phyloP scores from a whole-genome alignment of 2,113 vertebrate species.

The Pionites leucogaster region DNA sequence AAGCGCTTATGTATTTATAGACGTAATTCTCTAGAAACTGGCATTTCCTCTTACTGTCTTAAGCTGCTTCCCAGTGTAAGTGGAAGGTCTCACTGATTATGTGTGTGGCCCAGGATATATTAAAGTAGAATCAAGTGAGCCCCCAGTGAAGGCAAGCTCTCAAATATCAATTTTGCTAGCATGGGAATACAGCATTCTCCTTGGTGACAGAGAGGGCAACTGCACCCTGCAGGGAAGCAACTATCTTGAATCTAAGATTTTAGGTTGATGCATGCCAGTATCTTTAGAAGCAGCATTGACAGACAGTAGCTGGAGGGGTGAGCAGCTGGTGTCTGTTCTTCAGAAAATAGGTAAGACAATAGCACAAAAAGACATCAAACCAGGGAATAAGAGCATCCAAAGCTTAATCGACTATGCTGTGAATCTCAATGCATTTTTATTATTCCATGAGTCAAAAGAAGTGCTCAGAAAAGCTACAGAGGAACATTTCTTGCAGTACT shows the following conservation, averaged over 20 bases:
- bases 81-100: not conserved
- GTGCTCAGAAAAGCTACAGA: conserved; percentile 33
- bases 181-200: conserved; percentile 37
- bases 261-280: conserved; percentile 49
- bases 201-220: conserved; percentile 50
- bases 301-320: conserved; percentile 64
- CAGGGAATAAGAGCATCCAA: conserved; percentile 53
- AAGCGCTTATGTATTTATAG: not conserved
- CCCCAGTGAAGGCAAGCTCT: not conserved
- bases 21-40: not conserved
- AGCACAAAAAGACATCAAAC: conserved; percentile 43
- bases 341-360: conserved; percentile 65
- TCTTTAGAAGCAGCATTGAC: conserved; percentile 42
- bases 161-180: not conserved
- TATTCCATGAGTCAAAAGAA: conserved; percentile 52
- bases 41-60: not conserved
- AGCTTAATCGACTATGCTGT: conserved; percentile 31
- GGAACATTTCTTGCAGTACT: conserved; percentile 33
- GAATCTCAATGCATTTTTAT: conserved; percentile 57
- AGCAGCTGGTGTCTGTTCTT: conserved; percentile 60
- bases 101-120: not conserved
- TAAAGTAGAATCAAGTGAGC: not conserved
- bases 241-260: conserved; percentile 38
- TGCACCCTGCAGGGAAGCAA: conserved; percentile 54
- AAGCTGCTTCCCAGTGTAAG: not conserved